A percentile compares a stretch with the other conserved stretches of the same genome.
phyloP scores from a whole-genome alignment of 2,888 invertebrate genomes.

The Steinernema hermaphroditum region DNA sequence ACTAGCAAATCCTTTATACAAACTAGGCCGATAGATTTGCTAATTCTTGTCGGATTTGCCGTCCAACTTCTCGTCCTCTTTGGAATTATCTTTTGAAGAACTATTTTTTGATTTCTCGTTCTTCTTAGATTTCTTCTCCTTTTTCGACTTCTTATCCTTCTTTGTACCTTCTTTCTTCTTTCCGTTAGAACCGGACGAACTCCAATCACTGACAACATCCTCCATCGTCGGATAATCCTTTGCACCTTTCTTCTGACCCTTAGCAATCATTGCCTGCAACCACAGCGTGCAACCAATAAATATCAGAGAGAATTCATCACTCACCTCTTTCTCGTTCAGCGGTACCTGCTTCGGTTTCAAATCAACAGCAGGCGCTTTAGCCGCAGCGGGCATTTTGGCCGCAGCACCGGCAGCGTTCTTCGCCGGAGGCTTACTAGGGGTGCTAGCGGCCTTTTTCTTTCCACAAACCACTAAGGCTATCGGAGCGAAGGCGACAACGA shows the following conservation, averaged over 20 bases:
- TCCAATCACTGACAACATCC: constrained; percentile 11
- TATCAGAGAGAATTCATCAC: not conserved
- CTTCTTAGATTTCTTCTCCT: not conserved
- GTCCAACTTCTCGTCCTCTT: not conserved
- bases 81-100: not conserved
- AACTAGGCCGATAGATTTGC: too few species aligned
- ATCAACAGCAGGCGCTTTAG: not conserved
- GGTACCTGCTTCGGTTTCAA: not conserved
- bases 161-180: not conserved
- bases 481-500: not conserved
- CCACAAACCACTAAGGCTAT: not conserved
- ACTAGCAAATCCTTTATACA: too few species aligned
- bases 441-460: not conserved
- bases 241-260: not conserved
- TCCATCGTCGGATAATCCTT: constrained; percentile 18
- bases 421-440: not conserved
- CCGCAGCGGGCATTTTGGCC: not conserved
- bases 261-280: not conserved
- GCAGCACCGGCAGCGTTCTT: not conserved
- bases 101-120: not conserved
- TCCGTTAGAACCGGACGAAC: not conserved
- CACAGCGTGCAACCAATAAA: not conserved
- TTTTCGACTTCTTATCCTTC: not conserved
- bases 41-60: too few species aligned
- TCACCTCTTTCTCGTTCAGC: not conserved